phyloP scores from a whole-genome alignment of 2,113 vertebrate species.

The Psilopogon haemacephalus region DNA sequence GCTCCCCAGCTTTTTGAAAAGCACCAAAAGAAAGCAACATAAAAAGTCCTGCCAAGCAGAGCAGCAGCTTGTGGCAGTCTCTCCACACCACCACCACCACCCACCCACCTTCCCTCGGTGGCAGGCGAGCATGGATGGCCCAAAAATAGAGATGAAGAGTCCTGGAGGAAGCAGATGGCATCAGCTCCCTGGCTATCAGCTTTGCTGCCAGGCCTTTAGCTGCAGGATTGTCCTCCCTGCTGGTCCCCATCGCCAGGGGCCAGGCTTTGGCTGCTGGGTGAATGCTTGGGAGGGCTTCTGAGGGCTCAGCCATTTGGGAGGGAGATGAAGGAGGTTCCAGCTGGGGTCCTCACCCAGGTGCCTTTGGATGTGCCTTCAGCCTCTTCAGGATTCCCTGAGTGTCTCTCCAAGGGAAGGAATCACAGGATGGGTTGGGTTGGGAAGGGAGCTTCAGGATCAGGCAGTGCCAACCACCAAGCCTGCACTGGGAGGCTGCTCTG shows the following conservation, averaged over 20 bases:
- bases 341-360: too few species aligned
- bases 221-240: neutral
- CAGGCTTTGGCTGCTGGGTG: neutral
- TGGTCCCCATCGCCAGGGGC: accelerated
- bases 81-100: too few species aligned
- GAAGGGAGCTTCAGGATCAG: too few species aligned
- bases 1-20: neutral
- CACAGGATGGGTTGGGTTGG: too few species aligned
- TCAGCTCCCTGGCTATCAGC: neutral
- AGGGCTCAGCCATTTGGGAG: neutral
- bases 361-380: too few species aligned
- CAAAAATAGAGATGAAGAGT: slow-evolving; percentile 42
- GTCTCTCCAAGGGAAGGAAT: too few species aligned
- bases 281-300: neutral
- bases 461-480: too few species aligned
- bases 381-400: too few species aligned
- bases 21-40: neutral
- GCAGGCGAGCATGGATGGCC: neutral
- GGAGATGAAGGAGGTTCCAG: too few species aligned
- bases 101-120: slow-evolving; percentile 17
- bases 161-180: neutral
- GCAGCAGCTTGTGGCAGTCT: slow-evolving; percentile 46
- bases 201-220: neutral
- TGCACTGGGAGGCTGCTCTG: too few species aligned
- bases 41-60: neutral